A percentile compares a stretch with the other conserved stretches of the same genome.
phyloP scores from a whole-genome alignment of 2,888 invertebrate genomes.

The Eupeodes latifasciatus region DNA sequence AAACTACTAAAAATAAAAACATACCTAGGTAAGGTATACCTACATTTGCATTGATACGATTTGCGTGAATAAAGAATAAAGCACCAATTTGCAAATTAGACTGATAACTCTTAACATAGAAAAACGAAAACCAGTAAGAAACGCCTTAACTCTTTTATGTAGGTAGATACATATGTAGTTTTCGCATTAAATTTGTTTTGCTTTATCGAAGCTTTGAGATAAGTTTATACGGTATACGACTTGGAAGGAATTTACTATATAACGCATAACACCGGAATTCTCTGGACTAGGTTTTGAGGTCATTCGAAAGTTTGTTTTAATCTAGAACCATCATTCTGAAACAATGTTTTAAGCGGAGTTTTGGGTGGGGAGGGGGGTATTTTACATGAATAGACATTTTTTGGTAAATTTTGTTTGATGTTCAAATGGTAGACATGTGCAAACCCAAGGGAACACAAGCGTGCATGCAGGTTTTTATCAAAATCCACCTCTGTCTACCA shows the following conservation, averaged over 20 bases:
- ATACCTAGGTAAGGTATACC: neutral
- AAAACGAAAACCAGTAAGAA: neutral
- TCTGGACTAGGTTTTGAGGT: neutral
- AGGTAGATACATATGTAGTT: neutral
- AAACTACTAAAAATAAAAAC: neutral
- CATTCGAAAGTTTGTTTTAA: neutral
- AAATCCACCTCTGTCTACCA: too few relatives aligned
- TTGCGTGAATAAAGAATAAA: neutral
- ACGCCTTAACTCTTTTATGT: neutral
- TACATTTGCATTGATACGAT: neutral
- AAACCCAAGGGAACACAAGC: too few relatives aligned
- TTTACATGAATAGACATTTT: too few relatives aligned
- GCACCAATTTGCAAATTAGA: slow-evolving; percentile 16
- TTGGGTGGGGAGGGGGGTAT: too few relatives aligned
- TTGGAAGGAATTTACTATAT: slow-evolving; percentile 6
- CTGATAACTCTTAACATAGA: neutral
- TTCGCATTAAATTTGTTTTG: neutral
- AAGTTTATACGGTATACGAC: neutral
- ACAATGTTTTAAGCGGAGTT: too few relatives aligned
- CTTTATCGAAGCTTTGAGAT: neutral
- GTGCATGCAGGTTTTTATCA: too few relatives aligned
- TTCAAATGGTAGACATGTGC: too few relatives aligned
- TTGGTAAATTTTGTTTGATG: too few relatives aligned
- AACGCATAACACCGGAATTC: neutral
- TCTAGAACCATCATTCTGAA: too few relatives aligned